A percentile compares a stretch with the other conserved stretches of the same genome.
These are phyloP conservation scores for Echinarachnius parma DNA, from an alignment of 53 echinoderm and acorn worm species.

Conservation along the genomic window DNA sequence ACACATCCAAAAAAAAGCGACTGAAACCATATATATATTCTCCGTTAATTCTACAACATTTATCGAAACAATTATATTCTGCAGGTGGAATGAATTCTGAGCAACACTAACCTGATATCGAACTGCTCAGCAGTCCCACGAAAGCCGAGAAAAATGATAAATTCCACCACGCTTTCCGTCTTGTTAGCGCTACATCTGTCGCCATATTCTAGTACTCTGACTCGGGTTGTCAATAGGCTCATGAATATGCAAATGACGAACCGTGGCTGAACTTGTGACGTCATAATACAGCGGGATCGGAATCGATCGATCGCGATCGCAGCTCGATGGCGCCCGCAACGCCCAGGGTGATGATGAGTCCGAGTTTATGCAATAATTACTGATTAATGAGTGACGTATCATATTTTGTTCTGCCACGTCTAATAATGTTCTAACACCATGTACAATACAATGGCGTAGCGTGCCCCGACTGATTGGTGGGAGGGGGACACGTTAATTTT, in stretches of 20 bases:
- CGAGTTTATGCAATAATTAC: too few species aligned
- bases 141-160: constrained; percentile 45
- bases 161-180: constrained; percentile 51
- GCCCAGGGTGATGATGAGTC: too few species aligned
- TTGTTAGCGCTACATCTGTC: constrained; percentile 45
- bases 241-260: constrained; percentile 48
- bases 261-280: constrained; percentile 42
- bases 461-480: too few species aligned
- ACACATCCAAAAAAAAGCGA: constrained; percentile 2
- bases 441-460: too few species aligned
- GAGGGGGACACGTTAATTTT: too few species aligned
- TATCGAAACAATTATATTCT: not conserved
- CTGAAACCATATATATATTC: not conserved
- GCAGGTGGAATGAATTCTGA: not conserved
- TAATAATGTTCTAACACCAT: too few species aligned
- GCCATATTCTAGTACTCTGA: constrained; percentile 50
- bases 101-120: constrained; percentile 32
- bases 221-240: constrained; percentile 36
- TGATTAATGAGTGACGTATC: too few species aligned
- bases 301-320: constrained; percentile 13
- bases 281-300: not conserved
- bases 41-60: not conserved
- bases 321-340: too few species aligned
- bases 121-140: constrained; percentile 39
- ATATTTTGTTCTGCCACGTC: too few species aligned